phyloP scores from a whole-genome alignment of 2,113 vertebrate genomes.

The Genyomyrus donnyi region DNA sequence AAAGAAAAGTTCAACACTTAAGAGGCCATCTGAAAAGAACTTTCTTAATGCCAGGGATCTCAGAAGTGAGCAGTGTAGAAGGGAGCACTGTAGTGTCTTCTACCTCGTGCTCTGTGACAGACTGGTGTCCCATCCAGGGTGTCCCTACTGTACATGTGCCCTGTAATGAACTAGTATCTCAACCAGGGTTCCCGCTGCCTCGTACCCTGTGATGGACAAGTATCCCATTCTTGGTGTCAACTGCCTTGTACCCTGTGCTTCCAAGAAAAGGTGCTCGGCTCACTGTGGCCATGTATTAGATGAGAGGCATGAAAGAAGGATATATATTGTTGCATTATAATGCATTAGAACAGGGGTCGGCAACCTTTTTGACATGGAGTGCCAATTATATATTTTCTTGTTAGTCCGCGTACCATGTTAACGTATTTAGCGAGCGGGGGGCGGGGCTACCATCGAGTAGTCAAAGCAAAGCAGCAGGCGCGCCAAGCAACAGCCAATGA shows the following conservation, averaged over 20 bases:
- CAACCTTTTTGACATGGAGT: too few relatives aligned
- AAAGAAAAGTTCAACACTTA: neutral
- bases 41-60: neutral
- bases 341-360: too few relatives aligned
- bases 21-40: neutral
- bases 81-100: neutral
- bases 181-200: neutral
- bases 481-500: too few relatives aligned
- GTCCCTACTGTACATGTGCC: neutral
- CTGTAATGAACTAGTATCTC: neutral
- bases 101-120: neutral
- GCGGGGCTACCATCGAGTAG: too few relatives aligned
- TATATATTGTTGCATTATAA: neutral
- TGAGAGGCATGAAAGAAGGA: neutral
- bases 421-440: too few relatives aligned
- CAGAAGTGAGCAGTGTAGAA: neutral
- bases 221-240: neutral
- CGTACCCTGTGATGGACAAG: neutral
- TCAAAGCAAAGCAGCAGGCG: too few relatives aligned
- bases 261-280: neutral
- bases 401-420: too few relatives aligned
- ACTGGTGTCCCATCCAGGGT: neutral
- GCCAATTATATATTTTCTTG: too few relatives aligned
- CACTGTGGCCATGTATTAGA: neutral
- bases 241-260: neutral